These are phyloP conservation scores for Callochromis pleurospilus DNA, from an alignment of 2,113 vertebrate genomes.

Conservation along the genomic window DNA sequence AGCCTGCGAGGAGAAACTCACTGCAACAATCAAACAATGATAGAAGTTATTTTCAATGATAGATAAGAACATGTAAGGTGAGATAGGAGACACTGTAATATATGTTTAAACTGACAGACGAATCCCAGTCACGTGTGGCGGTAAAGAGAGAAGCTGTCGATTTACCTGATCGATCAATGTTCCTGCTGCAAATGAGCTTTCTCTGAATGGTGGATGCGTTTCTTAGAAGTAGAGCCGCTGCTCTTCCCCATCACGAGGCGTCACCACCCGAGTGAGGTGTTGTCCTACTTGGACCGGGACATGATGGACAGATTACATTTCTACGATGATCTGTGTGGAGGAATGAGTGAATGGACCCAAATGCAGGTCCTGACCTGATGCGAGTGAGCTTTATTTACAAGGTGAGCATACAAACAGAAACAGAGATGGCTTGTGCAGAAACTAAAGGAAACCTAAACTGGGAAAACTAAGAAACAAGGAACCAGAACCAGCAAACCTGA, in stretches of 20 bases:
- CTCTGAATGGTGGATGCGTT: not conserved
- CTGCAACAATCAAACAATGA: not conserved
- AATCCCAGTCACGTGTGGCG: not conserved
- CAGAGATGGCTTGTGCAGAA: not conserved
- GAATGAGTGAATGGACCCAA: not conserved
- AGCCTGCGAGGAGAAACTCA: not conserved
- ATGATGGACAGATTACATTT: not conserved
- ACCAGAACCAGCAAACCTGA: not conserved
- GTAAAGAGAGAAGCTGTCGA: not conserved
- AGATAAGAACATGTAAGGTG: not conserved
- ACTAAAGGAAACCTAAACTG: not conserved
- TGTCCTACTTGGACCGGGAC: not conserved
- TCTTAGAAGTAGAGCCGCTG: not conserved
- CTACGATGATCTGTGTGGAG: fast-evolving
- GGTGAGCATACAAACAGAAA: not conserved
- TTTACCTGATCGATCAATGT: fast-evolving
- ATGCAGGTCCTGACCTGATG: not conserved
- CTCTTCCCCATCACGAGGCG: not conserved
- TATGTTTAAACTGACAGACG: not conserved
- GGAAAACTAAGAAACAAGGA: not conserved
- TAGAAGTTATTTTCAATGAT: not conserved
- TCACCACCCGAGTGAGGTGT: not conserved
- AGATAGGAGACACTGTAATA: not conserved
- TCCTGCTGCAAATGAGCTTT: not conserved
- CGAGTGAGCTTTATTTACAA: not conserved